phyloP scores from a whole-genome alignment of 2,888 invertebrate species.

The Bellardia pandia region DNA sequence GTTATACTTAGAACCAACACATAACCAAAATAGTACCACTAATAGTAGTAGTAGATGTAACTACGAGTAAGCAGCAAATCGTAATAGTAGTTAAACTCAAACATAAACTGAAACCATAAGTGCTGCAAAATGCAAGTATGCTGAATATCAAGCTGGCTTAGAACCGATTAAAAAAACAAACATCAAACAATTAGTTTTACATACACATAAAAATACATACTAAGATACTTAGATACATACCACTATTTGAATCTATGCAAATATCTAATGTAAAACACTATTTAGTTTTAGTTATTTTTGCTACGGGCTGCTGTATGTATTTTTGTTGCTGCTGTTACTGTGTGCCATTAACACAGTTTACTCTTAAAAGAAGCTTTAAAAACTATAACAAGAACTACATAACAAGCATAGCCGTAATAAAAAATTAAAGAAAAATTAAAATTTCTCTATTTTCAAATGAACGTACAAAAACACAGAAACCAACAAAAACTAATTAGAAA shows the following conservation, averaged over 20 bases:
- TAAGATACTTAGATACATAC: conserved; percentile 1
- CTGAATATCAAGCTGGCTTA: conserved; percentile 48
- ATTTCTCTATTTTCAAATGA: conserved; percentile 58
- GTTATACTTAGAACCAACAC: neutral
- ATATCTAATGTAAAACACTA: conserved; percentile 48
- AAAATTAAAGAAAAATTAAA: conserved; percentile 65
- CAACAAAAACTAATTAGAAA: conserved; percentile 36
- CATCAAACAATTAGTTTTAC: conserved; percentile 60
- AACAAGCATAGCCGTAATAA: conserved; percentile 15
- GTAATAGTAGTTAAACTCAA: conserved; percentile 14
- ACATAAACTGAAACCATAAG: conserved; percentile 37
- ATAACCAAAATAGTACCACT: conserved; percentile 7
- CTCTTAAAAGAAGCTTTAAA: conserved; percentile 48
- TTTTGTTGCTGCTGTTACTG: conserved; percentile 42
- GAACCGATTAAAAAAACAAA: conserved; percentile 30
- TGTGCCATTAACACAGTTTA: conserved; percentile 72
- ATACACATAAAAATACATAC: conserved; percentile 42
- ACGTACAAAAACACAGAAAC: conserved; percentile 14
- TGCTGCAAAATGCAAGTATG: conserved; percentile 25
- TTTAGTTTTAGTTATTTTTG: conserved; percentile 23
- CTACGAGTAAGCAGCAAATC: neutral
- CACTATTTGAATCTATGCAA: conserved; percentile 28
- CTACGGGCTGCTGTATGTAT: conserved; percentile 27
- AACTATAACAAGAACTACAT: conserved; percentile 36
- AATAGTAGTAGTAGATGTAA: neutral